phyloP scores from a whole-genome alignment of 2,113 vertebrate species.

The Fukomys damarensis region DNA sequence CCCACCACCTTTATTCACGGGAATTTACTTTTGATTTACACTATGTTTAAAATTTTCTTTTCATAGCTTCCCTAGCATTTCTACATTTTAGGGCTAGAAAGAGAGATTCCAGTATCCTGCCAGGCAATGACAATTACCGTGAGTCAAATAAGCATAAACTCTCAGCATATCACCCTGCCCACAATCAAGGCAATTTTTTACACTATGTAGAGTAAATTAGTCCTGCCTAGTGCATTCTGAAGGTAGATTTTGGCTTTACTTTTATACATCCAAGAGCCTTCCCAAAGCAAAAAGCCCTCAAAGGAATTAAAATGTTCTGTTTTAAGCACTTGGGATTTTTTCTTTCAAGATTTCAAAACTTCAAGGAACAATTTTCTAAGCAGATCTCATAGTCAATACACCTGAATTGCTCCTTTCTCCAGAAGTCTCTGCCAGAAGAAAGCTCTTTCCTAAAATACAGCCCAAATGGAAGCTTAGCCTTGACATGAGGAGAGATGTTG shows the following conservation, averaged over 20 bases:
- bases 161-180: background rate
- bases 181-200: conserved; percentile 8
- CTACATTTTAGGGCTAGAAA: background rate
- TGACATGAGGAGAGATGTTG: conserved; percentile 7
- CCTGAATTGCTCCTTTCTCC: background rate
- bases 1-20: background rate
- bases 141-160: conserved; percentile 23
- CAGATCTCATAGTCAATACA: conserved; percentile 5
- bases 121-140: conserved; percentile 10
- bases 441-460: conserved; percentile 38
- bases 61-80: background rate
- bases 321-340: background rate
- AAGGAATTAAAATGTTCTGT: conserved; percentile 28
- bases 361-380: conserved; percentile 4
- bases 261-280: background rate
- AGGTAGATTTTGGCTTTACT: background rate
- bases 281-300: conserved; percentile 27
- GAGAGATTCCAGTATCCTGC: background rate
- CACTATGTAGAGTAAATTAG: conserved; percentile 22
- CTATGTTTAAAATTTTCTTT: conserved; percentile 14
- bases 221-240: background rate
- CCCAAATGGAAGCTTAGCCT: background rate
- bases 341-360: background rate
- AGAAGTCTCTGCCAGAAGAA: conserved; percentile 35
- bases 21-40: conserved; percentile 24